Percentiles rank a stretch among this genome's conserved stretches.
phyloP scores from a whole-genome alignment of 1,140 invertebrate genomes.

The Cotesia chilonis region DNA sequence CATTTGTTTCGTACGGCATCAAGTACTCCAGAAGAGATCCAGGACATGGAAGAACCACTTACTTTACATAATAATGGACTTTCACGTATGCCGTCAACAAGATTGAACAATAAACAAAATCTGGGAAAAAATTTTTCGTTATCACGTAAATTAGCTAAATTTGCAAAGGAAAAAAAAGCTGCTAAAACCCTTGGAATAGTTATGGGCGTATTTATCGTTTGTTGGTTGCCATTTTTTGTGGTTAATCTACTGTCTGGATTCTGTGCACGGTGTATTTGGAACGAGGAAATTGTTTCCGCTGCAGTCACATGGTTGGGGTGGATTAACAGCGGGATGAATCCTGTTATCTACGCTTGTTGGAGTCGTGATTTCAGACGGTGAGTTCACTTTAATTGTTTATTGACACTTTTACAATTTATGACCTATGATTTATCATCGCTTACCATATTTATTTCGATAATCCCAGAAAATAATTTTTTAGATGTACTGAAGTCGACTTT shows the following conservation, averaged over 20 bases:
- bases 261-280: conserved; percentile 85
- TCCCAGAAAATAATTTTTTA: too few relatives aligned
- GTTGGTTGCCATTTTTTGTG: conserved; percentile 98
- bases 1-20: conserved; percentile 68
- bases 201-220: conserved; percentile 98
- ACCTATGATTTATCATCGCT: too few relatives aligned
- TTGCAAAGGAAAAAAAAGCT: conserved; percentile 95
- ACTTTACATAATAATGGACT: conserved; percentile 80
- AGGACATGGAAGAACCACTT: conserved; percentile 73
- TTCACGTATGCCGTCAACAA: conserved; percentile 69
- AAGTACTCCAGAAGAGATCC: conserved; percentile 73
- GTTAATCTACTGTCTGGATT: conserved; percentile 93
- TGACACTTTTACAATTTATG: not conserved
- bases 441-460: too few relatives aligned
- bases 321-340: conserved; percentile 98
- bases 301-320: conserved; percentile 98
- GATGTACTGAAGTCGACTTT: too few relatives aligned
- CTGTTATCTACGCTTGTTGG: conserved; percentile 97
- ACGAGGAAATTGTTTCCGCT: conserved; percentile 89
- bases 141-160: conserved; percentile 89
- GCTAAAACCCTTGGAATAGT: conserved; percentile 94
- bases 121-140: conserved; percentile 87
- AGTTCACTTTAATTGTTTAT: conserved; percentile 48
- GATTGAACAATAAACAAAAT: conserved; percentile 61
- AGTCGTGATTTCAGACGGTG: conserved; percentile 94